A percentile compares a stretch with the other conserved stretches of the same genome.
These are phyloP conservation scores for Mormyrus lacerda DNA, from an alignment of 2,113 vertebrate genomes.

Conservation along the genomic window DNA sequence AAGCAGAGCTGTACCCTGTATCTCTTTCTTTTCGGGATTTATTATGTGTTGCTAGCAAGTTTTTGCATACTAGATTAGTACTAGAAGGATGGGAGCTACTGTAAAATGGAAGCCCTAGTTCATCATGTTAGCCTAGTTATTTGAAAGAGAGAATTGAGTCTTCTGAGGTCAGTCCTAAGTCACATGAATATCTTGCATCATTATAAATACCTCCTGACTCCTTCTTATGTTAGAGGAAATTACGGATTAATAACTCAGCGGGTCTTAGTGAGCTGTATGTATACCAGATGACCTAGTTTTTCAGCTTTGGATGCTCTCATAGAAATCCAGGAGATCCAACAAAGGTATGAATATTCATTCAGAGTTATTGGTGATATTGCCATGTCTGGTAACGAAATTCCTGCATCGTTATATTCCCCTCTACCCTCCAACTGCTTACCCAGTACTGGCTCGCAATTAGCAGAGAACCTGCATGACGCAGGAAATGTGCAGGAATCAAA, in stretches of 20 bases:
- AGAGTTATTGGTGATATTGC: neutral
- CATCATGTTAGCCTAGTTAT: constrained; percentile 64
- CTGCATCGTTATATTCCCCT: neutral
- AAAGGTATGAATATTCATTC: neutral
- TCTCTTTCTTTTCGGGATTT: constrained; percentile 31
- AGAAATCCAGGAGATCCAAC: neutral
- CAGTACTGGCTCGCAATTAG: neutral
- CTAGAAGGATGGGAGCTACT: constrained; percentile 42
- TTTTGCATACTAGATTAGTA: constrained; percentile 38
- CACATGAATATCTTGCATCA: constrained; percentile 10
- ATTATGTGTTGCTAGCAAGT: constrained; percentile 31
- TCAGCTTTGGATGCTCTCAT: neutral
- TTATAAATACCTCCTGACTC: constrained; percentile 20
- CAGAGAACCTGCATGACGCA: neutral
- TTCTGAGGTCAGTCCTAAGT: constrained; percentile 40
- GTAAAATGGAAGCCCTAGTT: constrained; percentile 47
- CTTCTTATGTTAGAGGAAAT: constrained; percentile 8
- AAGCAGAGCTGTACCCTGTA: neutral
- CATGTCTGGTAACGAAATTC: neutral
- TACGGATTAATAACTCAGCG: neutral
- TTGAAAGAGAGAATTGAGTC: constrained; percentile 40
- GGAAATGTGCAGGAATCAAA: neutral
- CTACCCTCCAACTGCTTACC: neutral
- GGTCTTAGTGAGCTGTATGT: neutral
- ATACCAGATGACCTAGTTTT: neutral